phyloP scores from a whole-genome alignment of 1,140 invertebrate species.

The Drosophila miranda region DNA sequence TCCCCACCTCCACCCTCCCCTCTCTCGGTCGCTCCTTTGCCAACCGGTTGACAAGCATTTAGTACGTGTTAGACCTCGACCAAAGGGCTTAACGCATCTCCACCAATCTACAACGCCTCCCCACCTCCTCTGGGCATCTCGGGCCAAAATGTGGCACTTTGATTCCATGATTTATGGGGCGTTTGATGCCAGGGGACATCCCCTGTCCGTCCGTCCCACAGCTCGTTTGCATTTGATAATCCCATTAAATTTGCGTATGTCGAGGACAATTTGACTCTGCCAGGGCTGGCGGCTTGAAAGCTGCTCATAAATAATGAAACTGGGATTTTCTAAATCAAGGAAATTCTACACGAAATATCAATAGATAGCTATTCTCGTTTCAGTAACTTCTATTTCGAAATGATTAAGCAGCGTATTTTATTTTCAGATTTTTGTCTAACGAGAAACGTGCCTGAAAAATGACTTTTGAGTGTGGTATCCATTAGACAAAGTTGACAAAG shows the following conservation, averaged over 20 bases:
- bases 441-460: slow-evolving; percentile 29
- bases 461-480: background rate
- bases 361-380: no score
- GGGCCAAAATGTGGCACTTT: slow-evolving; percentile 66
- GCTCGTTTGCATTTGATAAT: slow-evolving; percentile 71
- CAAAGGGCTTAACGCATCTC: slow-evolving; percentile 43
- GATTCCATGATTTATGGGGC: slow-evolving; percentile 72
- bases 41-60: slow-evolving; percentile 45
- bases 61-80: slow-evolving; percentile 59
- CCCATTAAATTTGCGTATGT: slow-evolving; percentile 68
- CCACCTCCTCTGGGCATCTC: background rate
- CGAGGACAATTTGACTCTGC: slow-evolving; percentile 62
- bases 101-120: no score
- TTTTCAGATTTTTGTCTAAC: background rate
- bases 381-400: no score
- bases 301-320: slow-evolving; percentile 41
- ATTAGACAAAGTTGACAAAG: slow-evolving; percentile 57
- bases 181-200: slow-evolving; percentile 14
- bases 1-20: background rate
- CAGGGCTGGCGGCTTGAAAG: slow-evolving; percentile 17
- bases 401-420: no score
- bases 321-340: slow-evolving; percentile 11
- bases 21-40: background rate
- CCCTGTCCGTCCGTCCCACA: slow-evolving; percentile 10
- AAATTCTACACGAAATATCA: background rate